Conservation (phyloP, 2,797 vertebrate species). For the Anniella stebbinsi region DNA sequence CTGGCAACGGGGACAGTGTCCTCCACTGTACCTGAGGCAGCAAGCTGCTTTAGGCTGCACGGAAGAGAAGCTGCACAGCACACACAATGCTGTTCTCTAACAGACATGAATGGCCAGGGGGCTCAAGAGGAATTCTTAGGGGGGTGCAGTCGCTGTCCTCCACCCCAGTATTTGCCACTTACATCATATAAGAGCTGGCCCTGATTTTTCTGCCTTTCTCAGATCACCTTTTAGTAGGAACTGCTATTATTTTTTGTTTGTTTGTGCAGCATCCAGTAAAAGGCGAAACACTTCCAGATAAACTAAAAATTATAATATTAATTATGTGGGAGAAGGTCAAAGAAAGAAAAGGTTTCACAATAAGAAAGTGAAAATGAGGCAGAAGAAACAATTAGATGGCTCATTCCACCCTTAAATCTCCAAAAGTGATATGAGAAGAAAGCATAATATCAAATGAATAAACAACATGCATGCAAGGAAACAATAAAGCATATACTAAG, state of each 20-base stretch:
- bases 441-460: constrained; percentile 15
- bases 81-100: background rate
- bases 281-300: background rate
- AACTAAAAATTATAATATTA: background rate
- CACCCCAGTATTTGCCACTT: no score
- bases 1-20: no score
- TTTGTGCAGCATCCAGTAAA: background rate
- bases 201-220: background rate
- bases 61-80: background rate
- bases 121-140: background rate
- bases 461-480: background rate
- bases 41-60: background rate
- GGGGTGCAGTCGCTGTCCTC: no score
- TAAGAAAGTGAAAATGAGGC: background rate
- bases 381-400: background rate
- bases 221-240: background rate
- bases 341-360: background rate
- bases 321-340: background rate
- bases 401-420: constrained; percentile 1
- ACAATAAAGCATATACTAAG: background rate
- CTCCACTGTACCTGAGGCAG: background rate
- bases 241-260: background rate
- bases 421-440: background rate
- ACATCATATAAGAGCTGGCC: background rate
- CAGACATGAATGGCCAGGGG: background rate